phyloP scores from a whole-genome alignment of 2,888 invertebrate genomes.

The Parascotia fuliginaria region DNA sequence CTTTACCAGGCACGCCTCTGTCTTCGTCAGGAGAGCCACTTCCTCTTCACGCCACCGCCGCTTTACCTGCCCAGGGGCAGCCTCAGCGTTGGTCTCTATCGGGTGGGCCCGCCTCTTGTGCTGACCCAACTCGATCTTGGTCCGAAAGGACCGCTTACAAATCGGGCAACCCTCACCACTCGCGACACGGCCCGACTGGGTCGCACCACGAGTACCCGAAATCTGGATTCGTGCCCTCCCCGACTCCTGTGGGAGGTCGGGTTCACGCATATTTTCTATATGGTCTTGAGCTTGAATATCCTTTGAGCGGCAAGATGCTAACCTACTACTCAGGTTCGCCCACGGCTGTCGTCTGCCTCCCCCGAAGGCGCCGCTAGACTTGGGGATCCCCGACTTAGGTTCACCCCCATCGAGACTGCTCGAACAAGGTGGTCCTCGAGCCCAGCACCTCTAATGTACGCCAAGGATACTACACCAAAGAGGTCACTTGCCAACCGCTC shows the following conservation, averaged over 20 bases:
- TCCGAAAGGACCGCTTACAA: no score
- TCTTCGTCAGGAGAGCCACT: not conserved
- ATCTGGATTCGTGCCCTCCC: not conserved
- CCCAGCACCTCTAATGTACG: no score
- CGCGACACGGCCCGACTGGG: not conserved
- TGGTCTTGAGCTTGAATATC: not conserved
- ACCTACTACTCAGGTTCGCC: not conserved
- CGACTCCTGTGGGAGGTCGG: conserved; percentile 14
- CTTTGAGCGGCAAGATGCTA: not conserved
- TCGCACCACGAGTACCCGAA: conserved; percentile 1
- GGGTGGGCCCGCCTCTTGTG: conserved; percentile 15
- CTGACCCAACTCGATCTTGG: no score
- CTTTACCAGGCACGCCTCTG: conserved; percentile 9
- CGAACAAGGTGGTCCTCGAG: no score
- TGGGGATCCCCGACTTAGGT: no score
- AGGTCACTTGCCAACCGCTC: no score
- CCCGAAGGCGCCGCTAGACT: no score
- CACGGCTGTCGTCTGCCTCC: not conserved
- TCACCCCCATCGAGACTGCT: not conserved
- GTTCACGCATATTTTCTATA: not conserved
- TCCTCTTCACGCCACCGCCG: conserved; percentile 12
- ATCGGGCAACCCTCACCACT: not conserved
- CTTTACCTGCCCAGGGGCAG: conserved; percentile 11
- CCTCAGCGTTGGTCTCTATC: conserved; percentile 3
- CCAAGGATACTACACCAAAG: no score